phyloP scores from a whole-genome alignment of 2,888 invertebrate genomes.

The Trichogramma evanescens region DNA sequence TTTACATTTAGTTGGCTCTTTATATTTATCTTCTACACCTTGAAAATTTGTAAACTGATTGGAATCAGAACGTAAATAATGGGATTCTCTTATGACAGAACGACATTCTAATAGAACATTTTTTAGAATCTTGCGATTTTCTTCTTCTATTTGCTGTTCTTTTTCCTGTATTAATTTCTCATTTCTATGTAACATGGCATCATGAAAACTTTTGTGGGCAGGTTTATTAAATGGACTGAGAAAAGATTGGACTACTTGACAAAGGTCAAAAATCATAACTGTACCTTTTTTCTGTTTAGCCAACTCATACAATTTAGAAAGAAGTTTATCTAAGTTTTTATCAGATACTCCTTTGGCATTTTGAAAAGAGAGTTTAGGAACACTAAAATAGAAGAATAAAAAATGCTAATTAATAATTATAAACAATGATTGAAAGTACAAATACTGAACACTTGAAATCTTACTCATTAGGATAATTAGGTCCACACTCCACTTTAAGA shows the following conservation, averaged over 20 bases:
- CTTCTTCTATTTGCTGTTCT: constrained; percentile 59
- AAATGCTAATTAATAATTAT: not conserved
- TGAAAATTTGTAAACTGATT: constrained; percentile 22
- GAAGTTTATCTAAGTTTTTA: constrained; percentile 57
- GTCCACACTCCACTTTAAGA: constrained; percentile 67
- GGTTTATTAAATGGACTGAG: constrained; percentile 76
- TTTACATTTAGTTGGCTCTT: constrained; percentile 38
- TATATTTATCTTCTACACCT: not conserved
- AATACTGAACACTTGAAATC: constrained; percentile 34
- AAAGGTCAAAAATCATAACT: constrained; percentile 81
- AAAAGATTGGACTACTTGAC: constrained; percentile 72
- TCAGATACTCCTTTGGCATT: constrained; percentile 76
- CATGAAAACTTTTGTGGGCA: constrained; percentile 75
- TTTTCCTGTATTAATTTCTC: constrained; percentile 61
- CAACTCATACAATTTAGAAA: constrained; percentile 55
- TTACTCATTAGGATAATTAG: constrained; percentile 76
- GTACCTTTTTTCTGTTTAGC: constrained; percentile 61
- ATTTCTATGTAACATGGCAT: constrained; percentile 77
- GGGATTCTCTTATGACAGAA: not conserved
- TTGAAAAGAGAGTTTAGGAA: constrained; percentile 63
- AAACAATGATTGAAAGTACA: not conserved
- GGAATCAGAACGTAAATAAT: constrained; percentile 7
- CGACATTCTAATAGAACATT: not conserved
- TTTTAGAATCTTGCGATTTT: constrained; percentile 42
- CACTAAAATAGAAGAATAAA: constrained; percentile 46